phyloP scores from a whole-genome alignment of 2,113 vertebrate genomes.

The Cottus gobio region DNA sequence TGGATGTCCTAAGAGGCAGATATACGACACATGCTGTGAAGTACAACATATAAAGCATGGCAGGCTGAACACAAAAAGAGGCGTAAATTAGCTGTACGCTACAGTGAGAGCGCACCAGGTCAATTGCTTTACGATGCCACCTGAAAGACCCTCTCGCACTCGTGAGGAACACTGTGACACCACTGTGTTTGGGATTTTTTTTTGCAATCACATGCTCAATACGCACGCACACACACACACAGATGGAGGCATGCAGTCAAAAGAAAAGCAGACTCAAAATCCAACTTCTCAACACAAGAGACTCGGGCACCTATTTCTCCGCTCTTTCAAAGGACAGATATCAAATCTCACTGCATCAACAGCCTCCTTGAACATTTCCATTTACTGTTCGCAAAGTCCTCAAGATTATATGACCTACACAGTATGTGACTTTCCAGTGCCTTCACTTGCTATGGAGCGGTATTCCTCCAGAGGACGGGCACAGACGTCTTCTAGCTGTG shows the following conservation, averaged over 20 bases:
- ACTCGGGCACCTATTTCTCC: background rate
- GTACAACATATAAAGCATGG: background rate
- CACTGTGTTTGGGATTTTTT: background rate
- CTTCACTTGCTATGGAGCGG: background rate
- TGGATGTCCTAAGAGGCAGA: background rate
- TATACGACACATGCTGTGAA: background rate
- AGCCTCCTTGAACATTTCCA: background rate
- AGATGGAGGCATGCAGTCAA: background rate
- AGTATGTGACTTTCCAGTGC: background rate
- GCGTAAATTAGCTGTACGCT: background rate
- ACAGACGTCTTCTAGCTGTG: slow-evolving; percentile 2
- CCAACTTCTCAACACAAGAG: background rate
- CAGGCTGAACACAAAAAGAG: background rate
- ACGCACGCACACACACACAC: background rate
- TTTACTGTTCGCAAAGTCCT: slow-evolving; percentile 26
- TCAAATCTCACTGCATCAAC: slow-evolving; percentile 5
- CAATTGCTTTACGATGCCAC: no score
- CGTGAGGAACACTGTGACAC: background rate
- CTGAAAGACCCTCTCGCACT: slow-evolving; percentile 8
- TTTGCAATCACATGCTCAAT: slow-evolving; percentile 59
- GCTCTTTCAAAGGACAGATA: background rate
- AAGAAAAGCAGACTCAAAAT: background rate
- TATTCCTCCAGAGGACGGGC: background rate
- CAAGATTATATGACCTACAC: background rate
- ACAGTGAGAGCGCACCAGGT: no score